A percentile compares a stretch with the other conserved stretches of the same genome.
Evolutionary conservation across 2,797 vertebrate genomes (phyloP).

Genomic region (Myotis pilosus): DNA sequence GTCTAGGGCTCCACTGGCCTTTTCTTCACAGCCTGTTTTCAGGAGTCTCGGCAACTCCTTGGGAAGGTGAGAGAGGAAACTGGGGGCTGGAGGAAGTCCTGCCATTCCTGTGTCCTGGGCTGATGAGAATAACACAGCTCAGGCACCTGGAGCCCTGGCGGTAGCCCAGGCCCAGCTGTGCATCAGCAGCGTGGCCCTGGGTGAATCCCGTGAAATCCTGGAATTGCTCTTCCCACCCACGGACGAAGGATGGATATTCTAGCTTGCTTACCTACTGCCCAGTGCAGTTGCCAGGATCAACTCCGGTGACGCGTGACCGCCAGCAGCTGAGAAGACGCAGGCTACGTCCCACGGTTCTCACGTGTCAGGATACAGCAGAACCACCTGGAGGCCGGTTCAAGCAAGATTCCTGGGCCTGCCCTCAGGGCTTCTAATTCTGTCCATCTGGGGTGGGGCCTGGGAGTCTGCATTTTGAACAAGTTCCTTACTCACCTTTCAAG

Average conservation of each 20-base stretch:
- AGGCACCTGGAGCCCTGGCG: background rate
- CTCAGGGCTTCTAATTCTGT: background rate
- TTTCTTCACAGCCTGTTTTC: conserved; percentile 28
- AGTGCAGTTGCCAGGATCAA: background rate
- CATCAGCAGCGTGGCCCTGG: background rate
- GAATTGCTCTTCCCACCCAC: background rate
- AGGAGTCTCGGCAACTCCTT: background rate
- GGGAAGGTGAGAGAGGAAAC: conserved; percentile 60
- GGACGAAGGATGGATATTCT: background rate
- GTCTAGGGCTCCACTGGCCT: background rate
- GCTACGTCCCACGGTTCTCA: background rate
- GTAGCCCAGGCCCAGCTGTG: background rate
- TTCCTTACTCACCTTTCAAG: background rate
- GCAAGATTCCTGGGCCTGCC: background rate
- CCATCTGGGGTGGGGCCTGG: background rate
- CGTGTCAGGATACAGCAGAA: accelerated
- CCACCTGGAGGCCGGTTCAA: background rate
- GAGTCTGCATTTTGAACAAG: background rate
- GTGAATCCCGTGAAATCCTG: background rate
- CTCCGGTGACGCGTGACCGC: background rate
- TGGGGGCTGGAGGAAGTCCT: background rate
- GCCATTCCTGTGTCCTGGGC: background rate
- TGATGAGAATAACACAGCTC: conserved; percentile 25
- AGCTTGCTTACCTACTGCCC: background rate
- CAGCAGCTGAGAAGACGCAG: background rate